Conservation (phyloP, 2,888 invertebrate species). For the Ormia ochracea region DNA sequence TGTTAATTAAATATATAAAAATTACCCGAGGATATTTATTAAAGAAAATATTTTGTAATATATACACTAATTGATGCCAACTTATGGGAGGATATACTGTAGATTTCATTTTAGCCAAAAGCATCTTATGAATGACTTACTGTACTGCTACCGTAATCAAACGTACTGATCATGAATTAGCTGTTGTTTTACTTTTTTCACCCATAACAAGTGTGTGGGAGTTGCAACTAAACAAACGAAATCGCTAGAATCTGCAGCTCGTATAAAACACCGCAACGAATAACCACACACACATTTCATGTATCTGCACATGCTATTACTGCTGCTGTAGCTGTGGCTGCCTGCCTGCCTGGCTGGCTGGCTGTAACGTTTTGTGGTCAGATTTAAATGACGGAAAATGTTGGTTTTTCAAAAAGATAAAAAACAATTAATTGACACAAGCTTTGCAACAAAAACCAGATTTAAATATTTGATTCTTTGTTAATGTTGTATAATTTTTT, state of each 20-base stretch:
- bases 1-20: too few relatives aligned
- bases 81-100: too few relatives aligned
- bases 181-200: slow-evolving; percentile 15
- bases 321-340: too few relatives aligned
- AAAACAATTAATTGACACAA: slow-evolving; percentile 24
- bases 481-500: slow-evolving; percentile 11
- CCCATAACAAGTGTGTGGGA: slow-evolving; percentile 46
- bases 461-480: slow-evolving; percentile 54
- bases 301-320: too few relatives aligned
- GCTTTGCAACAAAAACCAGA: slow-evolving; percentile 32
- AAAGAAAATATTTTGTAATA: too few relatives aligned
- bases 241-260: slow-evolving; percentile 25
- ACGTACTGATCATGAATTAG: slow-evolving; percentile 28
- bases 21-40: too few relatives aligned
- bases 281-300: slow-evolving; percentile 15
- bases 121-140: neutral
- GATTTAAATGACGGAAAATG: slow-evolving; percentile 50
- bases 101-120: neutral
- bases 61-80: too few relatives aligned
- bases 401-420: slow-evolving; percentile 9
- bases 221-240: slow-evolving; percentile 31
- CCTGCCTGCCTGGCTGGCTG: slow-evolving; percentile 10
- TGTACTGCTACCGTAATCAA: slow-evolving; percentile 4
- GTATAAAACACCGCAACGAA: neutral
- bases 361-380: slow-evolving; percentile 38